Percentiles rank a stretch among this genome's conserved stretches.
Evolutionary conservation across 2,113 vertebrate species (phyloP).

Genomic region (Sminthopsis crassicaudata): DNA sequence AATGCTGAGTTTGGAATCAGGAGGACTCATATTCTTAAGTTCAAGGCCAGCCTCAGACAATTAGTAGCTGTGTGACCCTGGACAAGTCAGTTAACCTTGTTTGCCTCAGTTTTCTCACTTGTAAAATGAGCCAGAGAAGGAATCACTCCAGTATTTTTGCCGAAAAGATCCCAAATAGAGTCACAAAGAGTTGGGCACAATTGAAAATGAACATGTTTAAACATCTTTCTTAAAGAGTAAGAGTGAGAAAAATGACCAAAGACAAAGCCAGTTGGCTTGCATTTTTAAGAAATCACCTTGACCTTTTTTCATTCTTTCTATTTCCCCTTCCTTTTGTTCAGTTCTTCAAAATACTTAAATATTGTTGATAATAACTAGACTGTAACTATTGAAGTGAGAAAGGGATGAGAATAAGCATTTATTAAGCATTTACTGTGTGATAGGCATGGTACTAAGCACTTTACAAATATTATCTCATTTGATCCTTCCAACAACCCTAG

Average conservation of each 20-base stretch:
- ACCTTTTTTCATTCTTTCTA: not conserved
- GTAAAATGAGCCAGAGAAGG: too few species aligned
- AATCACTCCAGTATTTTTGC: too few species aligned
- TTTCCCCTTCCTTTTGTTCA: not conserved
- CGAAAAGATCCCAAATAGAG: not conserved
- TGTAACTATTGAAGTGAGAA: not conserved
- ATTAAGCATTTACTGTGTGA: not conserved
- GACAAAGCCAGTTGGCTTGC: not conserved
- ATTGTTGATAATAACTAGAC: not conserved
- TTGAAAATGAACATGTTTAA: conserved; percentile 7
- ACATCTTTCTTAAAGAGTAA: not conserved
- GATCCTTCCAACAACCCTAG: not conserved
- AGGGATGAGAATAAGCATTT: not conserved
- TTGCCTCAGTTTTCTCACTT: too few species aligned
- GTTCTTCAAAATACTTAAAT: not conserved
- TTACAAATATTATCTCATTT: not conserved
- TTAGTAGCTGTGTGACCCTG: not conserved
- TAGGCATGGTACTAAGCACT: not conserved
- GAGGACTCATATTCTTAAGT: not conserved
- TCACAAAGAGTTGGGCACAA: not conserved
- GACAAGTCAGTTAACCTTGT: not conserved
- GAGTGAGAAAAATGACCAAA: not conserved
- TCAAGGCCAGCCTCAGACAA: not conserved
- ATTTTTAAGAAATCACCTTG: not conserved
- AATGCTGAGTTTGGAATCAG: not conserved